phyloP scores from a whole-genome alignment of 1,140 invertebrate species.

The Drosophila kohkoa region DNA sequence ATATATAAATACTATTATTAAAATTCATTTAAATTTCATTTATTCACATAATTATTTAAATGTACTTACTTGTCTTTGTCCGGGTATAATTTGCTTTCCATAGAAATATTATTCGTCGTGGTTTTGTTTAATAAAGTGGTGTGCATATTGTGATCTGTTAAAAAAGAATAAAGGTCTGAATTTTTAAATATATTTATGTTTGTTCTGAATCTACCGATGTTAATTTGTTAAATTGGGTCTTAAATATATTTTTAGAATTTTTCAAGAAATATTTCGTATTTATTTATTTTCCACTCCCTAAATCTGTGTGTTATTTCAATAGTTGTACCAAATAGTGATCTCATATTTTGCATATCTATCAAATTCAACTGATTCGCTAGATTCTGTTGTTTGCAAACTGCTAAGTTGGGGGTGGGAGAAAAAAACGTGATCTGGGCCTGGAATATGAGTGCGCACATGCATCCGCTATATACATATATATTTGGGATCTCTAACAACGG shows the following conservation, averaged over 20 bases:
- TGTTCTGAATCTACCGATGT: neutral
- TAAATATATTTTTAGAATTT: neutral
- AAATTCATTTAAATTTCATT: neutral
- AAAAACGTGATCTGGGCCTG: neutral
- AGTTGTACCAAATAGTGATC: neutral
- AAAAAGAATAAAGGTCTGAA: neutral
- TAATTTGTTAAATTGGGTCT: neutral
- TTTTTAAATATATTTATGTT: too few relatives aligned
- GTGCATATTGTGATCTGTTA: conserved; percentile 33
- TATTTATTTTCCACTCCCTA: neutral
- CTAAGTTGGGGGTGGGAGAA: neutral
- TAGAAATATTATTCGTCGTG: conserved; percentile 16
- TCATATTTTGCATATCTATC: neutral
- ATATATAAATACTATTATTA: neutral
- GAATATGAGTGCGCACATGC: neutral
- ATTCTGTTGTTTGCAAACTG: neutral
- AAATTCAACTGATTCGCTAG: neutral
- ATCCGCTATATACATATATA: neutral
- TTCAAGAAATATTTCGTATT: too few relatives aligned
- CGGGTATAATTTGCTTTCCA: conserved; percentile 18
- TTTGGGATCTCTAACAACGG: neutral
- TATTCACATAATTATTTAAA: neutral
- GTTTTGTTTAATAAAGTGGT: conserved; percentile 9
- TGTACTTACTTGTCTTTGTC: conserved; percentile 34
- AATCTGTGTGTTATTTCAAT: neutral